These are phyloP conservation scores for Chlamydotis undulata DNA, from an alignment of 2,113 vertebrate genomes.

Conservation along the genomic window DNA sequence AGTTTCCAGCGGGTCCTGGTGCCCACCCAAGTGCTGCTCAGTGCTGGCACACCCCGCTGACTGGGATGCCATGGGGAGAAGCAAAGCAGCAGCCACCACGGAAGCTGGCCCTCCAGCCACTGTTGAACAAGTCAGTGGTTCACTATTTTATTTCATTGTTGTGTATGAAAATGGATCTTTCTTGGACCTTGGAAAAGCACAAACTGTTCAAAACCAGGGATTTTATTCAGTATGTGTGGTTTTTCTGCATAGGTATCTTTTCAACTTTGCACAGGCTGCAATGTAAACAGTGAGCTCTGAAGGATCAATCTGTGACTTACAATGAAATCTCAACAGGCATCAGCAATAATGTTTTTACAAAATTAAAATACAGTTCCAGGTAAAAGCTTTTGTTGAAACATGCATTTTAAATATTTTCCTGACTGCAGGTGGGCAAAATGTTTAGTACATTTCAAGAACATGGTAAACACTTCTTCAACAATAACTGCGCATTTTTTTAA, in stretches of 20 bases:
- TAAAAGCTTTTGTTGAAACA: not conserved
- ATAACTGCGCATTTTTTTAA: not conserved
- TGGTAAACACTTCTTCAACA: not conserved
- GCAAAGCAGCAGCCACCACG: not conserved
- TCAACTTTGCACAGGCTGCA: not conserved
- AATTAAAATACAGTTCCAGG: not conserved
- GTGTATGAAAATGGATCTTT: constrained; percentile 33
- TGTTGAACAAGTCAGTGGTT: constrained; percentile 5
- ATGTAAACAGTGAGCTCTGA: not conserved
- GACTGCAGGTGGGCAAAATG: not conserved
- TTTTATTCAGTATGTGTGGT: not conserved
- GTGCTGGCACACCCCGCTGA: accelerated
- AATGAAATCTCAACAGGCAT: not conserved
- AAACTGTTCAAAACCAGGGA: not conserved
- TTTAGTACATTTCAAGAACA: not conserved
- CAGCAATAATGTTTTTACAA: not conserved
- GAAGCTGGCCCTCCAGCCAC: not conserved
- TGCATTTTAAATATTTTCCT: not conserved
- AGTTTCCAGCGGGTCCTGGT: not conserved
- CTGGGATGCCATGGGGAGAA: accelerated
- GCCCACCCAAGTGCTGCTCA: not conserved
- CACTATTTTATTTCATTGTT: not conserved
- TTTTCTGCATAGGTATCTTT: not conserved
- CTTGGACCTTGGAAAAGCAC: constrained; percentile 15
- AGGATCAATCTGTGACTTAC: not conserved